phyloP scores from a whole-genome alignment of 2,797 vertebrate genomes.

The Acipenser ruthenus region DNA sequence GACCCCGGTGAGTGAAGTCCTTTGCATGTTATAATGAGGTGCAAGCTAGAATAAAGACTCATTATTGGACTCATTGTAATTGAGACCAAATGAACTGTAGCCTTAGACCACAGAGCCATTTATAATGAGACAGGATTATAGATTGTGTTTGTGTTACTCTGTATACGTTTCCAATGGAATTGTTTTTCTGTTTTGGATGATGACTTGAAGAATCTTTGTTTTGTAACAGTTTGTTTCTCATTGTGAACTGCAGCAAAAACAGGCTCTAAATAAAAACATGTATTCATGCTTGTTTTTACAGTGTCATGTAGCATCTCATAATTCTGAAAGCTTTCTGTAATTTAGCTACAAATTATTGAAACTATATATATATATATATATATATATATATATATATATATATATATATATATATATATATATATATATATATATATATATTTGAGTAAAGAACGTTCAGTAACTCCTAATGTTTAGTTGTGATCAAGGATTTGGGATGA shows the following conservation, averaged over 20 bases:
- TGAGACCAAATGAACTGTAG: constrained; percentile 40
- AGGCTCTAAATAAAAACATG: constrained; percentile 14
- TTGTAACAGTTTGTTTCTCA: constrained; percentile 14
- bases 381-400: not conserved
- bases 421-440: not conserved
- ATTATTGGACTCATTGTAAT: constrained; percentile 24
- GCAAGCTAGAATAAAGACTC: constrained; percentile 9
- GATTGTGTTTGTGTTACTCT: constrained; percentile 33
- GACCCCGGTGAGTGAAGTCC: constrained; percentile 14
- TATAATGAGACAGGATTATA: constrained; percentile 38
- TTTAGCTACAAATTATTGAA: not conserved
- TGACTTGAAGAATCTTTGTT: constrained; percentile 12
- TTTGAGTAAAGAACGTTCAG: constrained; percentile 34
- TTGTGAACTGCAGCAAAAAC: constrained; percentile 28
- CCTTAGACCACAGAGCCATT: constrained; percentile 14
- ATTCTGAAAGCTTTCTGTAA: constrained; percentile 11
- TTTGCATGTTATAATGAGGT: not conserved
- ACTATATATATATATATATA: not conserved
- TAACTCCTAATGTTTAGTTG: constrained; percentile 28
- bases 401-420: constrained; percentile 5
- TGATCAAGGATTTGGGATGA: constrained; percentile 24
- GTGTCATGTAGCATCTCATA: not conserved
- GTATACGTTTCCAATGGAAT: constrained; percentile 19
- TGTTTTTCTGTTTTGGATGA: not conserved
- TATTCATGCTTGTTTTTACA: constrained; percentile 6